Percentiles rank a stretch among this genome's conserved stretches.
Evolutionary conservation across 1,140 invertebrate genomes (phyloP).

Genomic region (Drosophila sp.): DNA sequence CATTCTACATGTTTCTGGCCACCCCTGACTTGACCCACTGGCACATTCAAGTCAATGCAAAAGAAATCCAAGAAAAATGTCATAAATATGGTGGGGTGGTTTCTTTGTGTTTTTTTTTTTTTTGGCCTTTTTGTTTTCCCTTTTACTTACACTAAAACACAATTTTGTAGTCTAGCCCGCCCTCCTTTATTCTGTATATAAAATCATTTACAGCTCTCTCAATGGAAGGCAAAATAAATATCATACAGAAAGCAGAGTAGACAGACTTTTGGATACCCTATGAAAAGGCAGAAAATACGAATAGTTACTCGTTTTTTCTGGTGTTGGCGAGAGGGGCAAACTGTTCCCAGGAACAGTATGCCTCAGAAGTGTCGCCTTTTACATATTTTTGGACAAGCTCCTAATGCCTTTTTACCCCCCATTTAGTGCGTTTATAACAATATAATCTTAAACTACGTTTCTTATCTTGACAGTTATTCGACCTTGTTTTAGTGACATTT

Average conservation of each 20-base stretch:
- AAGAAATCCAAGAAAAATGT: constrained; percentile 9
- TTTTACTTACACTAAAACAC: background rate
- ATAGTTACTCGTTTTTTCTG: no score
- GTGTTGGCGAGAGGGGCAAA: no score
- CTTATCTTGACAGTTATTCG: no score
- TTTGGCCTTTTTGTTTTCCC: background rate
- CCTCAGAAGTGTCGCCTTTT: no score
- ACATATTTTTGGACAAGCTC: no score
- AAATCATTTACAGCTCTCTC: background rate
- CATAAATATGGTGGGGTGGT: constrained; percentile 7
- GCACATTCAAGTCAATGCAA: background rate
- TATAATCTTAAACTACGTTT: no score
- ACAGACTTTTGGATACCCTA: background rate
- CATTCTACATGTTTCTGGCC: background rate
- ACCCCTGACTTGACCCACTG: constrained; percentile 45
- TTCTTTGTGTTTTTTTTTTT: background rate
- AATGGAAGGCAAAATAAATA: background rate
- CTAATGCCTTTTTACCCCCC: no score
- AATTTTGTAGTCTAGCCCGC: background rate
- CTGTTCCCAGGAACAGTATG: no score
- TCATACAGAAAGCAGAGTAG: background rate
- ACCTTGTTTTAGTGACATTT: background rate
- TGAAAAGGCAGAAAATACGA: no score
- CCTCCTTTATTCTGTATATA: background rate
- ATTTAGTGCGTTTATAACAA: no score